Conservation (phyloP, 1,140 invertebrate species). For the Macrotrachela quadricornifera region DNA sequence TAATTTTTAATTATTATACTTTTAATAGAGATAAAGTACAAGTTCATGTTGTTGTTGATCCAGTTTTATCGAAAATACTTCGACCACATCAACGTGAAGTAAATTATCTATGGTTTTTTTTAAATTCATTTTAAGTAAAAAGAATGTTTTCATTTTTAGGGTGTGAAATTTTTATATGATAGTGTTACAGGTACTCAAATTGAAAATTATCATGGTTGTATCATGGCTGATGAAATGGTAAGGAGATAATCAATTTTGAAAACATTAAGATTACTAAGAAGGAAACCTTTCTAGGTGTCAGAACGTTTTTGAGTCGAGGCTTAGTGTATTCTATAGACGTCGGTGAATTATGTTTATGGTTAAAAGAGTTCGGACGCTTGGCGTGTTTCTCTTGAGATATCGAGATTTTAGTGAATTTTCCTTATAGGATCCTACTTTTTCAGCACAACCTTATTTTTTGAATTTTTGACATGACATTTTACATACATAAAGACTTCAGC, state of each 20-base stretch:
- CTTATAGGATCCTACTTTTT: too few species aligned
- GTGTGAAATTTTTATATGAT: conserved; percentile 98
- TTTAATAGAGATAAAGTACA: conserved; percentile 34
- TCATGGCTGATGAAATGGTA: conserved; percentile 97
- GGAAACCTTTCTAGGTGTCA: too few species aligned
- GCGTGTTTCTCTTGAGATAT: too few species aligned
- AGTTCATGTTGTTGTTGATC: conserved; percentile 85
- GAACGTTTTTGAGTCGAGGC: too few species aligned
- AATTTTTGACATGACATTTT: too few species aligned
- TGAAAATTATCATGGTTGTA: conserved; percentile 66
- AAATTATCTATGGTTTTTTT: conserved; percentile 10
- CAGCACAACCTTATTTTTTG: too few species aligned
- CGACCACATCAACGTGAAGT: conserved; percentile 88
- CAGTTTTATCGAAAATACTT: conserved; percentile 61
- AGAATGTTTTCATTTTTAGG: conserved; percentile 35
- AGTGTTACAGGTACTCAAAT: conserved; percentile 80
- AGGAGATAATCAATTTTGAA: too few species aligned
- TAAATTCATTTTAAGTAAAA: not conserved
- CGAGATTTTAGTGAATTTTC: too few species aligned
- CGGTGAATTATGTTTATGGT: too few species aligned
- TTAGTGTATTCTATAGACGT: too few species aligned
- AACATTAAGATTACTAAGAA: not conserved
- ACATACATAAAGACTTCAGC: too few species aligned
- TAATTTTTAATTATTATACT: conserved; percentile 12
- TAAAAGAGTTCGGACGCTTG: too few species aligned